Percentiles rank a stretch among this genome's conserved stretches.
Conservation (phyloP, 2,797 vertebrate genomes). For the Ceyx erithaca region DNA sequence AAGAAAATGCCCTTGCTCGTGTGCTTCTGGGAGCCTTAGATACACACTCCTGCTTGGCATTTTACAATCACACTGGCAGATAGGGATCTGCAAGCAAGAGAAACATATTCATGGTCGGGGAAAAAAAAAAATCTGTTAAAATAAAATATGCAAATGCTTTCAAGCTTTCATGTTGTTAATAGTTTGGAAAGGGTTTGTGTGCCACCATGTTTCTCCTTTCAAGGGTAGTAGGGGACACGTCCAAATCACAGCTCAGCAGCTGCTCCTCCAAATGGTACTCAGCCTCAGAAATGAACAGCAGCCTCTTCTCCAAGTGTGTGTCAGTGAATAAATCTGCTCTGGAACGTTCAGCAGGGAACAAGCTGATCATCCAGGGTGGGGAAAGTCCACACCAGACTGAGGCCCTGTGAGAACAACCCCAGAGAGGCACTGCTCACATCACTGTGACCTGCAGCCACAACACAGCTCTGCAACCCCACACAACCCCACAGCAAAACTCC, state of each 20-base stretch:
- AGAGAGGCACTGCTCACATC: background rate
- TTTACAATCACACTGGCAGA: background rate
- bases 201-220: conserved; percentile 56
- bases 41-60: background rate
- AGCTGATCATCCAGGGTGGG: background rate
- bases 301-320: background rate
- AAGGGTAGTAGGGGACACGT: conserved; percentile 20
- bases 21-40: background rate
- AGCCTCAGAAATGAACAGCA: conserved; percentile 55
- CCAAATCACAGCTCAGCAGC: conserved; percentile 34
- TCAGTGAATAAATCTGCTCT: conserved; percentile 49
- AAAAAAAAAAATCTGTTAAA: conserved; percentile 12
- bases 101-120: conserved; percentile 3
- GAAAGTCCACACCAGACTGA: background rate
- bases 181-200: conserved; percentile 32
- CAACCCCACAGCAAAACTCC: background rate
- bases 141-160: conserved; percentile 59
- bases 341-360: conserved; percentile 29
- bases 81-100: conserved; percentile 7
- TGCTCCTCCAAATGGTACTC: conserved; percentile 54
- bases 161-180: conserved; percentile 14
- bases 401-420: background rate
- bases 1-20: conserved; percentile 16
- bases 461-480: background rate
- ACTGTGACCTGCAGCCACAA: background rate